Evolutionary conservation across 2,888 invertebrate genomes (phyloP).

Genomic region (Chrysolina americana): DNA sequence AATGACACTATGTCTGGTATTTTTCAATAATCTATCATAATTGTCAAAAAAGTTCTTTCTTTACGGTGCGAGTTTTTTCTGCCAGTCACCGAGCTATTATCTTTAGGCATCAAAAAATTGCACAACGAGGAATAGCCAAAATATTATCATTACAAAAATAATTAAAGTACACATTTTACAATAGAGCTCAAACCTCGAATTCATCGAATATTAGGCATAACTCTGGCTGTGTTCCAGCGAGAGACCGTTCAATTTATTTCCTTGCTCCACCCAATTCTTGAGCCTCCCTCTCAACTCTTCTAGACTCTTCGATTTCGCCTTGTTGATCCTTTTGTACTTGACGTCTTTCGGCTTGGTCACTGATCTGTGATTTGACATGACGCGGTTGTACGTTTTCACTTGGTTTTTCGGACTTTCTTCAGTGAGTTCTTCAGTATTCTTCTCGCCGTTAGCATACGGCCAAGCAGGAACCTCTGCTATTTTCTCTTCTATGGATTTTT

Average conservation of each 20-base stretch:
- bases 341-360: slow-evolving; percentile 93
- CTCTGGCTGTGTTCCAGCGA: slow-evolving; percentile 77
- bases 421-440: slow-evolving; percentile 64
- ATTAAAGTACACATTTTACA: slow-evolving; percentile 15
- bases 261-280: slow-evolving; percentile 89
- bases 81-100: neutral
- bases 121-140: slow-evolving; percentile 4
- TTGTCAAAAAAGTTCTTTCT: too few species aligned
- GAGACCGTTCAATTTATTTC: slow-evolving; percentile 78
- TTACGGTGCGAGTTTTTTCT: too few species aligned
- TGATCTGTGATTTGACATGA: slow-evolving; percentile 91
- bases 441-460: slow-evolving; percentile 56
- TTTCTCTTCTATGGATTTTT: slow-evolving; percentile 56
- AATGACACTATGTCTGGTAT: too few species aligned
- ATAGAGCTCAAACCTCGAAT: slow-evolving; percentile 7
- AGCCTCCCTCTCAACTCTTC: slow-evolving; percentile 87
- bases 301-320: slow-evolving; percentile 90
- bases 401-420: slow-evolving; percentile 70
- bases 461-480: slow-evolving; percentile 54
- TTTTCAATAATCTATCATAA: too few species aligned
- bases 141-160: slow-evolving; percentile 10
- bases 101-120: slow-evolving; percentile 6
- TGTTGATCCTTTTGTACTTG: slow-evolving; percentile 91
- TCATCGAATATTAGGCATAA: slow-evolving; percentile 61
- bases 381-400: slow-evolving; percentile 79